Conservation (phyloP, 2,888 invertebrate genomes). For the Bombylius discolor region DNA sequence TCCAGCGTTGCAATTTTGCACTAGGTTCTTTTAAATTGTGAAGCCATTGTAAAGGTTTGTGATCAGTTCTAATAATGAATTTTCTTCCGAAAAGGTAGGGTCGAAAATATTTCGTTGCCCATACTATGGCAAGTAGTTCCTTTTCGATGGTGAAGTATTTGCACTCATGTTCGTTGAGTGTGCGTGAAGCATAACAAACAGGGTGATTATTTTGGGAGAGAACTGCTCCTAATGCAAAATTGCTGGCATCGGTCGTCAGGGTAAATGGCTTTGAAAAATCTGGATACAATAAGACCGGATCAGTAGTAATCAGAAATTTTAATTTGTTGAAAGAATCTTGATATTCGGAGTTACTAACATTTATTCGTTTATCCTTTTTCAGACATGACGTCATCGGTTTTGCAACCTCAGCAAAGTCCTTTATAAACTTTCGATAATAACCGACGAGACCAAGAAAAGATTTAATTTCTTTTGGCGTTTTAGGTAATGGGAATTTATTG, state of each 20-base stretch:
- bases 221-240: background rate
- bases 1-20: conserved; percentile 7
- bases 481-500: conserved; percentile 9
- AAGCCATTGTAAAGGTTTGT: conserved; percentile 10
- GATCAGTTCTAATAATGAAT: conserved; percentile 6
- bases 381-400: conserved; percentile 2
- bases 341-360: conserved; percentile 2
- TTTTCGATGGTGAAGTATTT: conserved; percentile 7
- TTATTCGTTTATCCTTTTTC: conserved; percentile 6
- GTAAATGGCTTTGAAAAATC: conserved; percentile 2
- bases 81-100: conserved; percentile 7
- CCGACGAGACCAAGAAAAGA: conserved; percentile 6
- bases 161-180: conserved; percentile 5
- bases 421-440: conserved; percentile 3
- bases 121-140: conserved; percentile 5
- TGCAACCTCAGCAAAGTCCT: conserved; percentile 1
- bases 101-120: conserved; percentile 2
- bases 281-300: background rate
- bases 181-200: conserved; percentile 4
- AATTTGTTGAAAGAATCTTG: background rate
- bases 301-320: background rate
- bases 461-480: conserved; percentile 10
- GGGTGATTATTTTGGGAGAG: conserved; percentile 1
- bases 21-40: conserved; percentile 9
- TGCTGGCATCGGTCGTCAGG: background rate